Percentiles rank a stretch among this genome's conserved stretches.
Evolutionary conservation across 1,140 invertebrate species (phyloP).

Genomic region (Neuroterus valhalla): DNA sequence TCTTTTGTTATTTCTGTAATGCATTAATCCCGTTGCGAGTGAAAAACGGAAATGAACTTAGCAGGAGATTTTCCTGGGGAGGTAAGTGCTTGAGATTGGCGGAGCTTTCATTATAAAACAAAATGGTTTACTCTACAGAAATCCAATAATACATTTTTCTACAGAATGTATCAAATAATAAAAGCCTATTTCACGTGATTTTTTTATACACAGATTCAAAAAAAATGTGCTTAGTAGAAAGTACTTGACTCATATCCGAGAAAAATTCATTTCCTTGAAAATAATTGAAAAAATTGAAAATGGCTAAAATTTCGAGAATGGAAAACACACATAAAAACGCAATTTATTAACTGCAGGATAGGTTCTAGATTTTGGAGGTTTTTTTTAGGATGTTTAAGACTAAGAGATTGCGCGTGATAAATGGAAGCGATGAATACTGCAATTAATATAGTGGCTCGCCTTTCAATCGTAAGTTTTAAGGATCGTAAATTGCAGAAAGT

Average conservation of each 20-base stretch:
- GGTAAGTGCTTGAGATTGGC: neutral
- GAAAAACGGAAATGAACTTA: constrained; percentile 11
- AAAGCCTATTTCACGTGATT: neutral
- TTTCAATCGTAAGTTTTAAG: constrained; percentile 35
- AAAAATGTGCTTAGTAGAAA: too few species aligned
- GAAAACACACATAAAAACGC: neutral
- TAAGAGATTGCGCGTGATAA: constrained; percentile 31
- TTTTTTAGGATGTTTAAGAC: neutral
- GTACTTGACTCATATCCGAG: too few species aligned
- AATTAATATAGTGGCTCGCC: constrained; percentile 43
- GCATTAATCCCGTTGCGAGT: neutral
- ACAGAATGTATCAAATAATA: neutral
- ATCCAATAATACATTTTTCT: neutral
- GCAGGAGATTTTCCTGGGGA: neutral
- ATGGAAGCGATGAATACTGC: constrained; percentile 45
- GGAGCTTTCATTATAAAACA: neutral
- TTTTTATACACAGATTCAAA: too few species aligned
- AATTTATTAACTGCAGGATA: neutral
- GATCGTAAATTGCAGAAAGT: constrained; percentile 44
- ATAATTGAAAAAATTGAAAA: too few species aligned
- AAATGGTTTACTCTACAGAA: neutral
- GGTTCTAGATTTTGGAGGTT: neutral
- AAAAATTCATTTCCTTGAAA: too few species aligned
- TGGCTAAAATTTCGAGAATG: neutral
- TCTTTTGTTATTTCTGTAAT: neutral